phyloP scores from a whole-genome alignment of 2,797 vertebrate genomes.

The Anniella stebbinsi region DNA sequence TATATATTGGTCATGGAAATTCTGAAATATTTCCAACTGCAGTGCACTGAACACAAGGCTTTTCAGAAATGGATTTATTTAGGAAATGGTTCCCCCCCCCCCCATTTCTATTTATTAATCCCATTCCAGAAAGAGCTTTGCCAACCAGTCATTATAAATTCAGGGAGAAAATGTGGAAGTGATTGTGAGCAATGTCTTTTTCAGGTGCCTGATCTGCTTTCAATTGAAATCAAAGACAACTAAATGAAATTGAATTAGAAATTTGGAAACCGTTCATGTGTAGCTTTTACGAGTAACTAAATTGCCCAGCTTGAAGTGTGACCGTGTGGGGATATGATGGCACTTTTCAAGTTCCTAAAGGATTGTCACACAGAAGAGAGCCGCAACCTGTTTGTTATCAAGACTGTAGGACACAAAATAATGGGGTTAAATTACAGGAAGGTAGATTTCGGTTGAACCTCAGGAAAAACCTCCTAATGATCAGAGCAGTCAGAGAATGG shows the following conservation, averaged over 20 bases:
- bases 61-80: conserved; percentile 10
- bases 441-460: too few species aligned
- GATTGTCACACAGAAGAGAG: too few species aligned
- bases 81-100: neutral
- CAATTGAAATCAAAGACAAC: neutral
- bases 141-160: neutral
- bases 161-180: neutral
- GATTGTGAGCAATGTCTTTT: neutral
- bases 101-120: conserved; percentile 3
- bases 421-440: too few species aligned
- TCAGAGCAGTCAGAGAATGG: too few species aligned
- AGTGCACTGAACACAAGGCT: neutral
- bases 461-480: too few species aligned
- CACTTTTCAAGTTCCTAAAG: too few species aligned
- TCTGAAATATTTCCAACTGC: neutral
- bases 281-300: neutral
- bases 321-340: too few species aligned
- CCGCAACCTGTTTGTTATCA: too few species aligned
- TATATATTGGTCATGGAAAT: neutral
- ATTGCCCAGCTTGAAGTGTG: neutral
- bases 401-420: too few species aligned
- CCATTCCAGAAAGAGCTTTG: conserved; percentile 1
- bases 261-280: neutral
- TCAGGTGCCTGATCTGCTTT: neutral
- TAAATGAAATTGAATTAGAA: neutral